phyloP scores from a whole-genome alignment of 2,113 vertebrate species.

The Catharus fuscescens region DNA sequence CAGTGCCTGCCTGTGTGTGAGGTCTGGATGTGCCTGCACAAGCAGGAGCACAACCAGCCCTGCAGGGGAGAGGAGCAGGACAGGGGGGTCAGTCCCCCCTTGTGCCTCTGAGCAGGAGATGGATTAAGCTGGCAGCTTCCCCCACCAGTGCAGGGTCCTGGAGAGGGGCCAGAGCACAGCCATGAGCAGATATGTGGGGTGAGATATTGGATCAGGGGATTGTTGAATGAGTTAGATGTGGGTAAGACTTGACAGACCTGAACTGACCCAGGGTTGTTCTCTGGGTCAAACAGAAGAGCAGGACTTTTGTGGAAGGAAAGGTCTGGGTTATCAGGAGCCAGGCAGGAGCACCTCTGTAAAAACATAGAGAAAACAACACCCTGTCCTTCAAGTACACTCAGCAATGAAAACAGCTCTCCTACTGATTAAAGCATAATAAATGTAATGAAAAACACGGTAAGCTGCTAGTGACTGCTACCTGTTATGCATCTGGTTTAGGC shows the following conservation, averaged over 20 bases:
- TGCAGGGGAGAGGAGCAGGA: not conserved
- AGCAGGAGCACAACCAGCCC: not conserved
- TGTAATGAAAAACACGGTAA: slow-evolving; percentile 5
- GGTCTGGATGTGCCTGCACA: not conserved
- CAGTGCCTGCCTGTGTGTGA: not conserved
- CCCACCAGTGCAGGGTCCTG: fast-evolving
- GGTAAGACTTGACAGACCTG: not conserved
- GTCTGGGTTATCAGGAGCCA: not conserved
- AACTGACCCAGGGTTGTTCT: not conserved
- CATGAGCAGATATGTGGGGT: not conserved
- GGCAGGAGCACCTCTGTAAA: not conserved
- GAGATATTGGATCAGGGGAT: not conserved
- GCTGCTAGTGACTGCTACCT: not conserved
- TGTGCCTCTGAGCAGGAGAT: not conserved
- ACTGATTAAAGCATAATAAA: slow-evolving; percentile 9
- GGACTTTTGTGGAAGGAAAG: not conserved
- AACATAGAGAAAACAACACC: not conserved
- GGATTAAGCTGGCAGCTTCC: not conserved
- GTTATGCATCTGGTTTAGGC: not conserved
- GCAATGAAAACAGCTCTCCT: not conserved
- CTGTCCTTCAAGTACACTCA: not conserved
- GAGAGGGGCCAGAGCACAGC: not conserved
- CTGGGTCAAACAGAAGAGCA: not conserved
- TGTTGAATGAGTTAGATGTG: not conserved
- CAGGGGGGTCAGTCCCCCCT: not conserved